Evolutionary conservation across 2,113 vertebrate genomes (phyloP), one percentile per base, ranked within the genome.

Genomic region (Hippopotamus amphibius): DNA sequence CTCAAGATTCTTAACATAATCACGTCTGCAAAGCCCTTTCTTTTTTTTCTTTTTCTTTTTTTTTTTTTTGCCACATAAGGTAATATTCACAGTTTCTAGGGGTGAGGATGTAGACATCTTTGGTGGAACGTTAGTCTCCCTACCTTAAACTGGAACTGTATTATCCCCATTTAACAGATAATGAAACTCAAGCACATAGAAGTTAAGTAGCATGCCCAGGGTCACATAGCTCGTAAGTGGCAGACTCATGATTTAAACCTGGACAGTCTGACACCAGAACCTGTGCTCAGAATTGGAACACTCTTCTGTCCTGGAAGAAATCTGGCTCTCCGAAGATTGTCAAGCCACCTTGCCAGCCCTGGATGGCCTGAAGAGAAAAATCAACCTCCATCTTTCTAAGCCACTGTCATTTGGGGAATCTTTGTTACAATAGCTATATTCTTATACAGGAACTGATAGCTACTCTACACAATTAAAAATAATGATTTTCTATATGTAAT

Each of bases 181-280:
- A 76, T 19, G 61, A 93, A 88, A 79, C 24, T 41, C 68, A 83
- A 90, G 59, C 26, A 66, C 37, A 77, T 30, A 93, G 83, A 94
- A 69, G 13, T 57, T 43, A 85, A 86, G 53, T 16, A 43, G 37
- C 6, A 1, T 10, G 28, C 7, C 48, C 41, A 87, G 19, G 15
- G 86, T 94, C 81, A 71, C 92, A 55, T 7, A 79, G 80, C 66
- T 65, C 19, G 3, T 43, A 86, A 59, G 15, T 4, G 15, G 46
- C 79, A 83, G 68, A 74, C n/a, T 7, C 33, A 16, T 72, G 22
- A 79, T 72, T 86, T 59, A 85, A 65, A 61, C 48, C 46, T 50
- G 13, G 55, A 22, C 8, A 72, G 30, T n/a, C 14, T 41, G 77
- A 48, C 4, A 0, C 17, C 2, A 7, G 66, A 46, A 43, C 84